Conservation (phyloP, 2,113 vertebrate species). For the Sphyrna mokarran region DNA sequence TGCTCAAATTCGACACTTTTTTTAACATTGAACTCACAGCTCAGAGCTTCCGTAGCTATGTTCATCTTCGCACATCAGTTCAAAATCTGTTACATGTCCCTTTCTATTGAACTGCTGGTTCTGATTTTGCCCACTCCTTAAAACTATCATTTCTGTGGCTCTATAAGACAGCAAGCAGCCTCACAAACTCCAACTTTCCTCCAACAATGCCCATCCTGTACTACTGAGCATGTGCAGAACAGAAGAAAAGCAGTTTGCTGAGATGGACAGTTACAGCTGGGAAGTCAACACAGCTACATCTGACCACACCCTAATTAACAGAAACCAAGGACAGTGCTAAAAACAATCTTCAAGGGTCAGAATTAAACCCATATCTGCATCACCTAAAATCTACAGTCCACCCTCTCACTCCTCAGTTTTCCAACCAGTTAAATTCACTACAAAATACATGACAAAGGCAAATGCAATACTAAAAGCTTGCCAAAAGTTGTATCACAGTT, state of each 20-base stretch:
- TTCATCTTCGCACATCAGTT: background rate
- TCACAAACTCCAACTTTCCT: background rate
- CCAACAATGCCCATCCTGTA: background rate
- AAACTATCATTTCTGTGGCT: background rate
- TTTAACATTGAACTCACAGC: background rate
- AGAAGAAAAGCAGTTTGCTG: background rate
- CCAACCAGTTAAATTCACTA: background rate
- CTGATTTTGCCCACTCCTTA: background rate
- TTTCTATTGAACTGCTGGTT: background rate
- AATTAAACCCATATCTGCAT: background rate
- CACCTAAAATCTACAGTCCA: background rate
- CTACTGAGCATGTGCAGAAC: background rate
- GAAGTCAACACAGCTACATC: conserved; percentile 32
- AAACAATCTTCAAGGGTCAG: background rate
- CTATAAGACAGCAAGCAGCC: background rate
- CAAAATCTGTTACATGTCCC: background rate
- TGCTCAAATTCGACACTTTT: background rate
- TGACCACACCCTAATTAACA: conserved; percentile 45
- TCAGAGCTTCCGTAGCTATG: background rate
- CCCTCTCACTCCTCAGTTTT: background rate
- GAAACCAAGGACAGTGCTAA: background rate
- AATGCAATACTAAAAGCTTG: background rate
- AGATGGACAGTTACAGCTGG: conserved; percentile 53
- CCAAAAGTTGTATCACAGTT: background rate
- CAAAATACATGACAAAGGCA: background rate